A percentile compares a stretch with the other conserved stretches of the same genome.
phyloP scores from a whole-genome alignment of 1,140 invertebrate genomes.

The Amyelois transitella region DNA sequence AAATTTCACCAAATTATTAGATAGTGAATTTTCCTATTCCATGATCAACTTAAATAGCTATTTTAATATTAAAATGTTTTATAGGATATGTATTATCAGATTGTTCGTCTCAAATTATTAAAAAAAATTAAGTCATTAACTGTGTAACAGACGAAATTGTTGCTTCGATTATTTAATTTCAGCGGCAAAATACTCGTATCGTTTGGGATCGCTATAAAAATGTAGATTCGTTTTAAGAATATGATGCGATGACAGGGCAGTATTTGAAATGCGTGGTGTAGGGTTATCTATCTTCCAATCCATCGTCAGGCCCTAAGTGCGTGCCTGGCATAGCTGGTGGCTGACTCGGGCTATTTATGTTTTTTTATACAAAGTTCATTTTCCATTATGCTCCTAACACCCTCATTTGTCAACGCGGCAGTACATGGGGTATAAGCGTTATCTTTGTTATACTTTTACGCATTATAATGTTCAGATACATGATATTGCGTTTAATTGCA shows the following conservation, averaged over 20 bases:
- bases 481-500: not conserved
- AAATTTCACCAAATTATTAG: too few species aligned
- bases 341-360: not conserved
- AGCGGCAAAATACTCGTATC: too few species aligned
- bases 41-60: too few species aligned
- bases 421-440: not conserved
- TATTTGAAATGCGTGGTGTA: not conserved
- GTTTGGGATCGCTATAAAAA: too few species aligned
- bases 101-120: too few species aligned
- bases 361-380: slow-evolving; percentile 3
- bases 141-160: too few species aligned
- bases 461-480: not conserved
- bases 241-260: slow-evolving; percentile 1
- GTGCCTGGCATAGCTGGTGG: slow-evolving; percentile 15
- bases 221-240: not conserved
- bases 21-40: too few species aligned
- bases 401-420: not conserved
- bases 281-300: slow-evolving; percentile 39
- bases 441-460: not conserved
- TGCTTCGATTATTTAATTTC: too few species aligned
- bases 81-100: too few species aligned
- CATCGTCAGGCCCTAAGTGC: slow-evolving; percentile 21
- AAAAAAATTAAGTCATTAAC: too few species aligned
- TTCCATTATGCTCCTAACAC: not conserved
- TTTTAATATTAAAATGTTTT: too few species aligned